Evolutionary conservation across 2,797 vertebrate species (phyloP), one percentile per base, ranked within the genome.

Genomic region (Saguinus oedipus): DNA sequence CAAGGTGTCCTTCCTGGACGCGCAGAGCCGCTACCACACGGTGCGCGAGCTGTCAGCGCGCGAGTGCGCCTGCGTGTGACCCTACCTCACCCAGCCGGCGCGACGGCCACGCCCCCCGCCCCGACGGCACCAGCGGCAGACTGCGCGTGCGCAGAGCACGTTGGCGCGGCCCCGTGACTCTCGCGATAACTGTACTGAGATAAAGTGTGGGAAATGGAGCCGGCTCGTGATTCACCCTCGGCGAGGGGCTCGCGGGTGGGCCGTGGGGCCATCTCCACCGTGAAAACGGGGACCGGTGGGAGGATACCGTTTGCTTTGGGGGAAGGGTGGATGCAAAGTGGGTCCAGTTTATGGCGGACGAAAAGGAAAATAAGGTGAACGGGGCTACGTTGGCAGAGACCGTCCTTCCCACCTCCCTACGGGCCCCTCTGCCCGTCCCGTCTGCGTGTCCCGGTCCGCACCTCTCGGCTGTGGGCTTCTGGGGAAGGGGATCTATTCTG

Each of bases 51-150:
- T 99, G 88, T 99, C 99, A 0, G 99, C 99, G 48, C 99, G 99
- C 98, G 99, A 99, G 93, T 99, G 99, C 0, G 99, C 99, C 95
- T 99, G 99, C 9, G 99, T 99, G 98, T 99, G 99, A 99, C 90
- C 26, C 97, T 97, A 97, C 98, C 98, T 97, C 98, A 97, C 75
- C 27, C 2, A 30, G 81, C 15, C 61, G 39, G 17, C 55, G 55
- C 39, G 59, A 48, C 11, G 55, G 81, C 78, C 36, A 5, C 27
- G 44, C 64, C 36, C 72, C 33, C 83, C 4, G 44, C 53, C 78
- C 78, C 90, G 82, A 81, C 53, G 55, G 89, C 68, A 27, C 72
- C 70, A 10, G 26, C 22, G 4, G 75, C 85, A 1, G 88, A 88
- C 96, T 80, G 95, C 72, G 50, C 89, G 8, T 44, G 95, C 27